A percentile compares a stretch with the other conserved stretches of the same genome.
Conservation (phyloP, 2,113 vertebrate genomes). For the Corynorhinus townsendii region DNA sequence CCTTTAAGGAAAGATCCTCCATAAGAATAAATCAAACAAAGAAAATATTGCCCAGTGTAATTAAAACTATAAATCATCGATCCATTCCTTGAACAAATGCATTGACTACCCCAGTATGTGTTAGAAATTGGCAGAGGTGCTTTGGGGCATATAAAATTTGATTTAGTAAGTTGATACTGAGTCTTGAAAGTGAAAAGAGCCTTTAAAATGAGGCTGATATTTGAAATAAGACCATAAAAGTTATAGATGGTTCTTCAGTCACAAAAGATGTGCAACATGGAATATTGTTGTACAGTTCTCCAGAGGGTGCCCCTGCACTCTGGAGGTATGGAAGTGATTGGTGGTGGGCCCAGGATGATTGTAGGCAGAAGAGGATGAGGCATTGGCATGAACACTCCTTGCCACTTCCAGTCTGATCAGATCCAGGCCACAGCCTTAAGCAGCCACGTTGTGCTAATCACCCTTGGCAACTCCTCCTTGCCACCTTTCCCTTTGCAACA, state of each 20-base stretch:
- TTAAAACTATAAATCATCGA: slow-evolving; percentile 1
- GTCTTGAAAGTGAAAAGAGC: background rate
- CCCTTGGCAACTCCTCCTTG: background rate
- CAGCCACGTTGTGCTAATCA: background rate
- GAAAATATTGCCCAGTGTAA: background rate
- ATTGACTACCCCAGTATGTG: background rate
- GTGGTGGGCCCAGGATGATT: background rate
- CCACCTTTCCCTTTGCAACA: no score
- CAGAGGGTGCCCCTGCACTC: no score
- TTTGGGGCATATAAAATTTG: background rate
- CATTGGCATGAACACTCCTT: background rate
- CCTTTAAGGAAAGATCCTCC: background rate
- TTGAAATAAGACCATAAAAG: background rate
- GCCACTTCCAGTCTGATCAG: background rate
- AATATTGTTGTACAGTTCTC: background rate
- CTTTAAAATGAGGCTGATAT: background rate
- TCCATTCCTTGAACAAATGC: background rate
- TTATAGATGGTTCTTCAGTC: background rate
- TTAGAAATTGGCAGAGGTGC: background rate
- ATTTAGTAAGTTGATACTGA: background rate
- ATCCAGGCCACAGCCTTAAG: background rate
- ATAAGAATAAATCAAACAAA: background rate
- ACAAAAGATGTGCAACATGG: background rate
- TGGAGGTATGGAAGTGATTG: background rate
- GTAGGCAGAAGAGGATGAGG: background rate